These are phyloP conservation scores for Pocota personata DNA, from an alignment of 2,888 invertebrate genomes.

Conservation along the genomic window DNA sequence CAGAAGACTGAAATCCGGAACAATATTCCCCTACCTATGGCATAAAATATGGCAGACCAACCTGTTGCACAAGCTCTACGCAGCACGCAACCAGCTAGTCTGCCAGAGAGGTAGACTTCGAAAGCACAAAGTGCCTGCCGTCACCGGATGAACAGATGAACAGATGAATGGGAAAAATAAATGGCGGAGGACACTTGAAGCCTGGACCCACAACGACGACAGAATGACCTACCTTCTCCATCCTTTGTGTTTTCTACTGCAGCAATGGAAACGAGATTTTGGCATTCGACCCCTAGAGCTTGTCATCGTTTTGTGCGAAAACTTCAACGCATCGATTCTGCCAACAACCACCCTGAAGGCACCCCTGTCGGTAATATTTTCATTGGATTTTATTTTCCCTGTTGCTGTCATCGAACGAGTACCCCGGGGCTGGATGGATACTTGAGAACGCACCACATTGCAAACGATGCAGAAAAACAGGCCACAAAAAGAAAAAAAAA, in stretches of 20 bases:
- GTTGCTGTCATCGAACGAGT: conserved; percentile 67
- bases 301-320: conserved; percentile 47
- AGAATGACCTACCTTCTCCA: conserved; percentile 43
- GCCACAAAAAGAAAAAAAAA: conserved; percentile 44
- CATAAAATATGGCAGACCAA: conserved; percentile 33
- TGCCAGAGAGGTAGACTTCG: conserved; percentile 14
- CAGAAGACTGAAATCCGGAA: conserved; percentile 32
- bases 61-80: conserved; percentile 65
- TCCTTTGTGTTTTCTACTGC: neutral
- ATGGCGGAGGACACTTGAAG: conserved; percentile 46
- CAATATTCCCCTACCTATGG: neutral
- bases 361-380: conserved; percentile 57
- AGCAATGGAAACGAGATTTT: conserved; percentile 42
- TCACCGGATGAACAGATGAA: conserved; percentile 52
- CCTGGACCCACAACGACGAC: conserved; percentile 48
- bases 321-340: conserved; percentile 60
- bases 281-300: conserved; percentile 43
- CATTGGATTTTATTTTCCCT: conserved; percentile 71
- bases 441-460: conserved; percentile 46
- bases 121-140: conserved; percentile 26
- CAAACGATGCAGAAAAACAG: conserved; percentile 70
- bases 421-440: conserved; percentile 48
- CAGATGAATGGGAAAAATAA: conserved; percentile 54
- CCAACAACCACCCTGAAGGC: conserved; percentile 38
- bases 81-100: conserved; percentile 54